These are phyloP conservation scores for Ametastegia equiseti DNA, from an alignment of 2,888 invertebrate genomes.

Conservation along the genomic window DNA sequence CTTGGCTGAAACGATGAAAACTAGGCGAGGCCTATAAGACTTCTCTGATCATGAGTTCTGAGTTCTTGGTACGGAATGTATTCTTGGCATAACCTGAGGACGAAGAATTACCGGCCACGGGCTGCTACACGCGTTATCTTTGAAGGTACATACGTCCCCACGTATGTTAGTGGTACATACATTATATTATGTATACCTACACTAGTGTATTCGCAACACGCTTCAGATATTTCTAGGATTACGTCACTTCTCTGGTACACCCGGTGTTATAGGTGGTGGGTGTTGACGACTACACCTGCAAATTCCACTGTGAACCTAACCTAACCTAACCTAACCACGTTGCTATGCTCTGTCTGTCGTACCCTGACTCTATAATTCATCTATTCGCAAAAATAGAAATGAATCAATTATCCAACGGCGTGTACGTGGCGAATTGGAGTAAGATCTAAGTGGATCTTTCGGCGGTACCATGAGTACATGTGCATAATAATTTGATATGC, in stretches of 20 bases:
- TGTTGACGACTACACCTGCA: background rate
- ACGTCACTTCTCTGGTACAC: background rate
- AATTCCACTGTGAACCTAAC: background rate
- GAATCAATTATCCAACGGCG: background rate
- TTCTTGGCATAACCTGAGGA: background rate
- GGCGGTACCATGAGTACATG: too few species aligned
- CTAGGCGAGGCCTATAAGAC: background rate
- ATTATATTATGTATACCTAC: too few species aligned
- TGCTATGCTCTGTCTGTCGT: background rate
- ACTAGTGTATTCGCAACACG: slow-evolving; percentile 11
- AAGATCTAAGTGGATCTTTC: background rate
- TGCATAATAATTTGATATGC: too few species aligned
- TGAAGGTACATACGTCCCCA: too few species aligned
- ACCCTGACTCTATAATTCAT: background rate
- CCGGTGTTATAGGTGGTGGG: background rate
- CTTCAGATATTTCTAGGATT: slow-evolving; percentile 40
- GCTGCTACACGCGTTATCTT: slow-evolving; percentile 25
- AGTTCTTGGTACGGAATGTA: slow-evolving; percentile 2
- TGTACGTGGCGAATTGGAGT: background rate
- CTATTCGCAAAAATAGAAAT: background rate
- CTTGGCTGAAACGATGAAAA: too few species aligned
- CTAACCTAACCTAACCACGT: background rate
- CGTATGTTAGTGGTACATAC: too few species aligned
- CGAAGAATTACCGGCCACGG: background rate
- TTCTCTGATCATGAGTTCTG: too few species aligned